Base-by-base conservation (phyloP, 2,113 vertebrate species). In the Polypterus bichir region DNA sequence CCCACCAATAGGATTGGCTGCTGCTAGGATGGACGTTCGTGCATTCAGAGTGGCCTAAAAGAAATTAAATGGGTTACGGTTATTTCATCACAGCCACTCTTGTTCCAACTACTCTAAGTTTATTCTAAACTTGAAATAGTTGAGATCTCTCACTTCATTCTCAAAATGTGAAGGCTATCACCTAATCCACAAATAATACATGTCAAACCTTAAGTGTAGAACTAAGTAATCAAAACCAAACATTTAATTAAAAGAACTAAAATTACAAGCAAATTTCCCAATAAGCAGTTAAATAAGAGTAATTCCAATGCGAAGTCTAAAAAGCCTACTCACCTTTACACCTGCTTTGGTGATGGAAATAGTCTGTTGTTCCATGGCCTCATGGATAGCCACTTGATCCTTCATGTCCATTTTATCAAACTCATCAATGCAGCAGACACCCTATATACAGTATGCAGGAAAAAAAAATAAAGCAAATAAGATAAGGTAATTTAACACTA, bases 321-420 rank as follows among this genome's bases (percentile, higher is more conserved):
- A 27, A 27, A 27, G 27, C 27, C 4, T 10, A 10, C 47, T 56
- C 76, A 99, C 97, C 92, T 97, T 99, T 69, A 99, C 97, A 67
- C 97, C 97, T 1, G 97, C 97, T 84, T 99, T 98, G 61, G 95
- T 97, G 74, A 99, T 99, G 66, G 94, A 97, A 79, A 99, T 99
- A 4, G 97, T 99, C 77, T 99, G 97, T 75, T 99, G 97, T 65
- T 99, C 97, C 97, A 99, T 99, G 9, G 97, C 97, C 74, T 99
- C 97, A 0, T 99, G 97, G 70, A 99, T 99, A 74, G 97, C 97
- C 69, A 99, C 97, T 75, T 99, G 97, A 71, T 99, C 97, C 68
- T 89, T 85, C 3, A 84, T 3, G 0, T 99, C 97, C 97, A 99
- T 99, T 78, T 99, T 99, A 81, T 99, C 97, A 77, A 99, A 99